Conservation (phyloP, 2,797 vertebrate genomes). For the Sphenodon punctatus region DNA sequence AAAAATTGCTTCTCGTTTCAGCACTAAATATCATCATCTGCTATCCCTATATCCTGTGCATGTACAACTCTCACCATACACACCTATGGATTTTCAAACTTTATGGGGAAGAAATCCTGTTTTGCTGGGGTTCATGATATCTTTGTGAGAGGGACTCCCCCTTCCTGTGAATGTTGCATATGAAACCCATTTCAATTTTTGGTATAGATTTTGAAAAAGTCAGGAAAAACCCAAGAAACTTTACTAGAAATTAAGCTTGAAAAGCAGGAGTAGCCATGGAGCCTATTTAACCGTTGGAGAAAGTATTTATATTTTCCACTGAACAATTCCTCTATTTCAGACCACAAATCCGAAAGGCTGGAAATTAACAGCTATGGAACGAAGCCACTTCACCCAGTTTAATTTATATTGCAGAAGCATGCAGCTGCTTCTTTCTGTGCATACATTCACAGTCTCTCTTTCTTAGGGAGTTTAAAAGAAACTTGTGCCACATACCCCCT, state of each 20-base stretch:
- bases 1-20: too few species aligned
- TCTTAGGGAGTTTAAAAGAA: too few species aligned
- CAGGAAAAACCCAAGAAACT: background rate
- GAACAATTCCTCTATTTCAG: background rate
- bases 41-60: background rate
- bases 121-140: background rate
- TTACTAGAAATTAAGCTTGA: background rate
- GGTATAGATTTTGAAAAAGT: background rate
- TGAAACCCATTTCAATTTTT: background rate
- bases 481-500: background rate
- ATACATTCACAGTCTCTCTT: too few species aligned
- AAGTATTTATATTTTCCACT: too few species aligned
- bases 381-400: background rate
- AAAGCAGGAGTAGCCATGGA: background rate
- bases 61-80: background rate
- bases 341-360: background rate
- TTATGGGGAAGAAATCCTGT: background rate
- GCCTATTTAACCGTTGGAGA: background rate
- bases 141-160: background rate
- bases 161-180: background rate
- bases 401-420: background rate
- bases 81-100: background rate
- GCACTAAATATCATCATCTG: too few species aligned
- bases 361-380: background rate
- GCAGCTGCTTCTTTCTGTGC: background rate